phyloP scores from a whole-genome alignment of 1,140 invertebrate species.

The Brachionus rotundiformis region DNA sequence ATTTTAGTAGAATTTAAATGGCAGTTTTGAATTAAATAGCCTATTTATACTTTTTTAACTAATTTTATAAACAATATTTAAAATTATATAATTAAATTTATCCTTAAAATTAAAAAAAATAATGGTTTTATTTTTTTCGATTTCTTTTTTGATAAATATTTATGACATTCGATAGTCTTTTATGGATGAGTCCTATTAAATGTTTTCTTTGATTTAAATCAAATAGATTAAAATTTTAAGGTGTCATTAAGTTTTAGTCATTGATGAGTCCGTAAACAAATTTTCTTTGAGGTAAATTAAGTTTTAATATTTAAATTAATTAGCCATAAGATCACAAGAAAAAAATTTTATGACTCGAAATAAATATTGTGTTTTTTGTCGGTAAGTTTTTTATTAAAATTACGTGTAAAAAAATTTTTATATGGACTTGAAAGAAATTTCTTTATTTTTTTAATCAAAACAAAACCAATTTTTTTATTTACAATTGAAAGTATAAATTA shows the following conservation, averaged over 20 bases:
- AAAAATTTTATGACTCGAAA: background rate
- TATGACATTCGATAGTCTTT: background rate
- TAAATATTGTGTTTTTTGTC: background rate
- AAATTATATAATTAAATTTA: too few relatives aligned
- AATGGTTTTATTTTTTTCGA: background rate
- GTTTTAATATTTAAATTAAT: background rate
- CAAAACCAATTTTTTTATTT: background rate
- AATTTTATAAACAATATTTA: too few relatives aligned
- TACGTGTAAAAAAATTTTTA: background rate
- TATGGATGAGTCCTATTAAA: background rate
- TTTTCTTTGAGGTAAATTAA: background rate
- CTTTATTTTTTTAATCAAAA: background rate
- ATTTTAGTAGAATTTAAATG: too few relatives aligned
- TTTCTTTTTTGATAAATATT: background rate
- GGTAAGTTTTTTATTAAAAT: background rate
- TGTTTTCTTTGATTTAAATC: conserved; percentile 3
- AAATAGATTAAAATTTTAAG: background rate
- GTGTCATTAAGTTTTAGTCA: background rate
- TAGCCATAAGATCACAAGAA: background rate
- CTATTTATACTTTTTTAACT: too few relatives aligned
- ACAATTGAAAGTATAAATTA: conserved; percentile 5
- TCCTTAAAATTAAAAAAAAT: background rate
- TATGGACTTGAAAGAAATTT: background rate
- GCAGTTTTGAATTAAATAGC: too few relatives aligned
- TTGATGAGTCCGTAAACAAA: background rate